These are phyloP conservation scores for Hylomyscus alleni DNA, from an alignment of 2,797 vertebrate species.

Conservation along the genomic window DNA sequence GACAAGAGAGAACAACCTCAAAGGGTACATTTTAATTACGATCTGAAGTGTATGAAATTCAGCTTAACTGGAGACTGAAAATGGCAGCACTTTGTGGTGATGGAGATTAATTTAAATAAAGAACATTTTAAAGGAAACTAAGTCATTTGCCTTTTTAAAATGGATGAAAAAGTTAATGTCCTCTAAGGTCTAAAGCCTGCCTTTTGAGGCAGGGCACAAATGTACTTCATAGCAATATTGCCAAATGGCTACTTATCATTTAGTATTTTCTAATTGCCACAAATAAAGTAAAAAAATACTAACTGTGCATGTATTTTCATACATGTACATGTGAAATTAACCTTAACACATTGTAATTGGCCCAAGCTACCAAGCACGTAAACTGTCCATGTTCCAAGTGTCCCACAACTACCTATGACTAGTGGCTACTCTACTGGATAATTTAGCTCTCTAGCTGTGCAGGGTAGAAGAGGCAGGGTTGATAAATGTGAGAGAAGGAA, in stretches of 20 bases:
- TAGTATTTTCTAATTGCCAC: neutral
- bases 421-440: neutral
- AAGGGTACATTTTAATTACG: neutral
- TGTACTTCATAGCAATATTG: neutral
- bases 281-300: conserved; percentile 10
- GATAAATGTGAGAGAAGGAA: neutral
- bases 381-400: too few species aligned
- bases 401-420: neutral
- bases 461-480: neutral
- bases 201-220: neutral
- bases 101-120: conserved; percentile 62
- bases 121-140: conserved; percentile 47
- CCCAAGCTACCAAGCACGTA: neutral
- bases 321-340: neutral
- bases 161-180: neutral
- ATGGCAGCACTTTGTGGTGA: neutral
- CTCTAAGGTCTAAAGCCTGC: conserved; percentile 30
- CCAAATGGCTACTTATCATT: neutral
- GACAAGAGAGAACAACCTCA: conserved; percentile 10
- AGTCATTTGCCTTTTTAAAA: conserved; percentile 2
- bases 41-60: neutral
- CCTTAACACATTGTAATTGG: conserved; percentile 16
- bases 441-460: neutral
- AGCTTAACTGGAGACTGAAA: conserved; percentile 51
- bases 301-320: neutral